Evolutionary conservation across 2,888 invertebrate genomes (phyloP).

Genomic region (Apodemia zela): DNA sequence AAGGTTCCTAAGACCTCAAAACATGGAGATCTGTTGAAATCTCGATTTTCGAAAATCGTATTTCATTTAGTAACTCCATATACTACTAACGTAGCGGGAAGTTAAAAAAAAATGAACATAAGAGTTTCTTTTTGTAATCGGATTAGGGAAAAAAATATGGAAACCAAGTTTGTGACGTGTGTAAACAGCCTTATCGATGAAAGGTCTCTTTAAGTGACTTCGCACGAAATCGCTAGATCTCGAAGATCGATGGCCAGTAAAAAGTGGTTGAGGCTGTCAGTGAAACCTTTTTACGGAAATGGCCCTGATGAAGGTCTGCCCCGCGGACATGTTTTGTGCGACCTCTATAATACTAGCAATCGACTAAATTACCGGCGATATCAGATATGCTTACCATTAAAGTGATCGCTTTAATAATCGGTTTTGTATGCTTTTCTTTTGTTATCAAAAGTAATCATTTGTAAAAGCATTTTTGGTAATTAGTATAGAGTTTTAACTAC

Average conservation of each 20-base stretch:
- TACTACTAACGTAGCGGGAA: too few species aligned
- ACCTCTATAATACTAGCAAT: conserved; percentile 10
- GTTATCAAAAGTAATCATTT: neutral
- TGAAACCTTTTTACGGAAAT: conserved; percentile 30
- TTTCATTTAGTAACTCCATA: too few species aligned
- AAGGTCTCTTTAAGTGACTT: conserved; percentile 28
- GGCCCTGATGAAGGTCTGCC: conserved; percentile 24
- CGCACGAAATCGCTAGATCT: conserved; percentile 34
- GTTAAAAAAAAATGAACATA: too few species aligned
- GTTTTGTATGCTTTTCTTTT: conserved; percentile 5
- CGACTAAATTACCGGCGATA: conserved; percentile 13
- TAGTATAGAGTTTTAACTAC: neutral
- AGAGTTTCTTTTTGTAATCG: too few species aligned
- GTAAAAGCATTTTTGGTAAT: neutral
- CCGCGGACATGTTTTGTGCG: conserved; percentile 21
- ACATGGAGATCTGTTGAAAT: too few species aligned
- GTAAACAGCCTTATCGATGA: conserved; percentile 24
- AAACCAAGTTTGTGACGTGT: neutral
- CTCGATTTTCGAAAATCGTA: too few species aligned
- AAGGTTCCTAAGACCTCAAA: too few species aligned
- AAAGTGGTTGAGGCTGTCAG: conserved; percentile 27
- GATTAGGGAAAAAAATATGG: neutral
- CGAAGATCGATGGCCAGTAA: conserved; percentile 33
- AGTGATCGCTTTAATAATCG: neutral
- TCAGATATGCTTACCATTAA: conserved; percentile 11